Percentiles rank a stretch among this genome's conserved stretches.
Evolutionary conservation across 2,113 vertebrate genomes (phyloP).

Genomic region (Planiliza haematocheilus): DNA sequence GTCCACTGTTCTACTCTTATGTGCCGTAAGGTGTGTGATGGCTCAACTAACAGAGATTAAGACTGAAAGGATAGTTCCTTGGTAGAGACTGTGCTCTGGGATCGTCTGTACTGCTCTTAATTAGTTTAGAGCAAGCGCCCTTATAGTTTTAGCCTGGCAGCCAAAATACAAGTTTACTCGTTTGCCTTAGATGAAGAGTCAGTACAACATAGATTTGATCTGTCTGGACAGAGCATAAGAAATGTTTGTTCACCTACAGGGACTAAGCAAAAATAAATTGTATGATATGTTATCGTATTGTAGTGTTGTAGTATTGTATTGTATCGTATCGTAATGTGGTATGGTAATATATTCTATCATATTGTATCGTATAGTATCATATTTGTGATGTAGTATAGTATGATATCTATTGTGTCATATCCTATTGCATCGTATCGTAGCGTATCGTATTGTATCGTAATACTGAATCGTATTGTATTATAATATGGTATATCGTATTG

Average conservation of each 20-base stretch:
- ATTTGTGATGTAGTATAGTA: no score
- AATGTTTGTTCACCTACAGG: no score
- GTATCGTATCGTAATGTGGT: no score
- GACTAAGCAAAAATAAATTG: not conserved
- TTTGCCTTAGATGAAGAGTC: not conserved
- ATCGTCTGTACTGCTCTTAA: not conserved
- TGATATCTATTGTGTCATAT: no score
- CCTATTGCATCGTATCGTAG: no score
- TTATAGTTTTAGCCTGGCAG: slow-evolving; percentile 19
- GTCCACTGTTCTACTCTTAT: not conserved
- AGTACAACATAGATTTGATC: not conserved
- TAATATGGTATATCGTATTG: no score
- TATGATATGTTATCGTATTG: no score
- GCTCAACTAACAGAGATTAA: not conserved
- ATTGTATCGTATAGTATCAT: no score
- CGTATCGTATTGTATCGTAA: no score
- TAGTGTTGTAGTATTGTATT: no score
- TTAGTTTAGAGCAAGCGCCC: not conserved
- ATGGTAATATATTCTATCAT: no score
- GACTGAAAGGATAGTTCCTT: not conserved
- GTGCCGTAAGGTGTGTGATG: not conserved
- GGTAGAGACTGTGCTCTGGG: not conserved
- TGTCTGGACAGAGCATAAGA: not conserved
- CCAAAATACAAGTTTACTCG: slow-evolving; percentile 22
- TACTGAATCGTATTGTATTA: no score